Evolutionary conservation across 2,888 invertebrate genomes (phyloP).

Genomic region (Pseudococcus longispinus): DNA sequence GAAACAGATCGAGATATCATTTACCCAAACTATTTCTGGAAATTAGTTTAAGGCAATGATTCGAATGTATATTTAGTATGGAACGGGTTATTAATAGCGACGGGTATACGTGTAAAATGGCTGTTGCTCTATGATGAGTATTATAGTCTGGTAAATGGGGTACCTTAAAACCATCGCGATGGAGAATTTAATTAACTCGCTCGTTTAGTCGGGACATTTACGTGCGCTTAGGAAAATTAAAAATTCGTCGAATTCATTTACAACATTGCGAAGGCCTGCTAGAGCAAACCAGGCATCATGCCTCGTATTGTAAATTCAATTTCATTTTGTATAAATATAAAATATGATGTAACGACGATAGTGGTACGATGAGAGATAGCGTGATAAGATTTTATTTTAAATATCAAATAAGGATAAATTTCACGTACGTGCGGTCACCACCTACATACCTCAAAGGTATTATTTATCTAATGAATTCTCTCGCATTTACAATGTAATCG

Average conservation of each 20-base stretch:
- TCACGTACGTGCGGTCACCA: too few relatives aligned
- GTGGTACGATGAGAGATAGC: background rate
- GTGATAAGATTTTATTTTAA: background rate
- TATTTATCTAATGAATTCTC: background rate
- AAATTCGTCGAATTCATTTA: constrained; percentile 22
- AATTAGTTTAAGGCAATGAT: constrained; percentile 5
- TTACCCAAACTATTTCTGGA: constrained; percentile 13
- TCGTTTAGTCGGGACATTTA: background rate
- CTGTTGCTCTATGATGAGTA: background rate
- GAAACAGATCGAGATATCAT: background rate
- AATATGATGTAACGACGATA: background rate
- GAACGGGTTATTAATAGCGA: constrained; percentile 28
- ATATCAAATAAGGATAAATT: background rate
- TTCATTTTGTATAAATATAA: background rate
- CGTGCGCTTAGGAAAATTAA: constrained; percentile 13
- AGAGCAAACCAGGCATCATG: too few relatives aligned
- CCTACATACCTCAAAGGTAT: background rate
- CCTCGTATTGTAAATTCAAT: background rate
- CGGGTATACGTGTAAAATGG: background rate
- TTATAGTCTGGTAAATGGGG: background rate
- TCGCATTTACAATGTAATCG: background rate
- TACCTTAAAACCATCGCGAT: background rate
- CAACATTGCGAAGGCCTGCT: background rate
- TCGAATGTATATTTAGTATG: background rate
- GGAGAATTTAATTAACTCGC: background rate